Evolutionary conservation across 2,888 invertebrate species (phyloP), one percentile per base, ranked within the genome.

Genomic region (Pogonocherus hispidulus): DNA sequence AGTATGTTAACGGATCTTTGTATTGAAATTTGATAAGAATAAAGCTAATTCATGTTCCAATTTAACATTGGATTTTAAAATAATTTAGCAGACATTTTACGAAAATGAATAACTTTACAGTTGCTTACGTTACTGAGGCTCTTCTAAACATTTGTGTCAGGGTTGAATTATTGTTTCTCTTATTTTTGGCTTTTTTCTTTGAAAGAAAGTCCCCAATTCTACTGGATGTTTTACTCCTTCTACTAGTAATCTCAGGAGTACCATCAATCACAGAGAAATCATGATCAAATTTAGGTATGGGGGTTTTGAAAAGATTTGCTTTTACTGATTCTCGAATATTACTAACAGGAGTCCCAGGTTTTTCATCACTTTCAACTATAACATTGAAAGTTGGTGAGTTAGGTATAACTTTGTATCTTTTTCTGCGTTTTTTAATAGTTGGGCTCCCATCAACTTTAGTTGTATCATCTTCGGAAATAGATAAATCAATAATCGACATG

Each of bases 131-230:
- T 20, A 3, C n/a, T 46, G 46, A 22, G n/a, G 23, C 1, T 2
- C 16, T 63, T 5, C 9, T 14, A 69, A 76, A 76, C 63, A 77
- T 74, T 63, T 79, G 78, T 8, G 79, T 78, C 41, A 79, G 59
- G n/a, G 79, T 80, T 3, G 16, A 41, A 18, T 68, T 62, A 66
- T 49, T 69, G 9, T 65, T 69, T 16, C 37, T 67, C 32, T 27
- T 70, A 19, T 54, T 66, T 52, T 35, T 37, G 4, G 20, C 27
- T 49, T 74, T 73, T 18, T 62, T 75, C 41, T 57, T 72, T 11
- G 41, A 52, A 46, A 60, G 55, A 3, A 47, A 62, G 11, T 32
- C 57, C 35, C 35, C 16, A 18, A 70, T 20, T 9, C 23, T 62
- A 22, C 46, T 52, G 16, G 19, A 49, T 14, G 51, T 68, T 11